Base-by-base conservation (phyloP, 2,113 vertebrate species). In the Pachyramphus minor region DNA sequence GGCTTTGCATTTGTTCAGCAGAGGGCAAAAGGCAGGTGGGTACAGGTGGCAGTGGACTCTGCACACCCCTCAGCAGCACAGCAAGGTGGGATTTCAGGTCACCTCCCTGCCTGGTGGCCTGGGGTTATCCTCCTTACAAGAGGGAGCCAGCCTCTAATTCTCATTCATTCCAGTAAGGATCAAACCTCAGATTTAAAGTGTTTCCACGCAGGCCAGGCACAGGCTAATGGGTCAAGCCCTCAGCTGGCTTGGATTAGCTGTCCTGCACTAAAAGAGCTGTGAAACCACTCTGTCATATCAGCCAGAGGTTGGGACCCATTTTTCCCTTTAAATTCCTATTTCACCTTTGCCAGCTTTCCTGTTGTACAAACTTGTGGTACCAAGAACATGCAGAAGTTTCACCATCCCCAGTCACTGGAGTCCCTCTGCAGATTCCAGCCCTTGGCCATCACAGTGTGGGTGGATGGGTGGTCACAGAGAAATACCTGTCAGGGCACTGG, bases 111-210 rank as follows among this genome's bases (percentile, higher is more conserved):
- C 44, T 41, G 12, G 8, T 39, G 18, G 8, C 18, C 45, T 35
- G 42, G 31, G 5, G 52, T 88, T 90, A 39, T 63, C 27, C 72
- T 93, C 59, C 33, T 94, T 69, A 58, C 0, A 89, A 89, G 67
- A 58, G 49, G 28, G 39, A 88, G 22, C 50, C 78, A 89, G 60
- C 35, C 55, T 90, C 56, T 90, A 72, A 90, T 89, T 77, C 76
- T 67, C 39, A 41, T 42, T 90, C 94, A 92, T 93, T 95, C 90
- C 88, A 59, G 47, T 55, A 86, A 78, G 93, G 91, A 93, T 96
- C 94, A 96, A 74, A 87, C 47, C 56, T 81, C 69, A 81, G 95
- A 96, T 95, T 90, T 96, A 63, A 89, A 81, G 52, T 8, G 6
- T 91, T 96, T 72, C 77, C 5, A 5, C 66, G n/a, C 31, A 44